A percentile compares a stretch with the other conserved stretches of the same genome.
These are phyloP conservation scores for Anguilla marmorata DNA, from an alignment of 2,797 vertebrate species.

Conservation along the genomic window DNA sequence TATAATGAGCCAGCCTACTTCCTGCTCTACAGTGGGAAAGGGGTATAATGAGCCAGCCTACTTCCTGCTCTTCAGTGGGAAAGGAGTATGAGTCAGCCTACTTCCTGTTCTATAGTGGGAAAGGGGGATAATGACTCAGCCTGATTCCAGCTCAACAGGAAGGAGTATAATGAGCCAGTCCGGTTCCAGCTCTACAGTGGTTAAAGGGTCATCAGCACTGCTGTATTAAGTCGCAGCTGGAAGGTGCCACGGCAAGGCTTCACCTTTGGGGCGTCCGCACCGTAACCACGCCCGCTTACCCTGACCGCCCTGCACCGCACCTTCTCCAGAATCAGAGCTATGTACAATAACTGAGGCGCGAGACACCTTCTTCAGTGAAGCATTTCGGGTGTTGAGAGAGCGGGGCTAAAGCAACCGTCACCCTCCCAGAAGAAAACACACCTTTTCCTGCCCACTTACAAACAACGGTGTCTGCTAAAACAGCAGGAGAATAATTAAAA, in stretches of 20 bases:
- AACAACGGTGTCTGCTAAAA: slow-evolving; percentile 56
- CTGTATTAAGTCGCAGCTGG: background rate
- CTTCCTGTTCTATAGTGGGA: too few species aligned
- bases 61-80: too few species aligned
- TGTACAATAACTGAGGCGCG: background rate
- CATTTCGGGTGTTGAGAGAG: slow-evolving; percentile 49
- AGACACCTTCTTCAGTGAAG: slow-evolving; percentile 25
- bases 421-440: slow-evolving; percentile 41
- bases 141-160: too few species aligned
- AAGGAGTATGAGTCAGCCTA: too few species aligned
- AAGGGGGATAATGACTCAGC: too few species aligned
- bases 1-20: too few species aligned
- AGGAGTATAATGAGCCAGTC: background rate
- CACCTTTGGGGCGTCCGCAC: background rate
- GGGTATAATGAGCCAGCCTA: too few species aligned
- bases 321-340: background rate
- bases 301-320: background rate
- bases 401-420: background rate
- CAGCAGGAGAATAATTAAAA: slow-evolving; percentile 37
- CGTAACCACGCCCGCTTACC: background rate
- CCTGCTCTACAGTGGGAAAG: too few species aligned
- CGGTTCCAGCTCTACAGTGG: background rate
- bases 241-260: background rate
- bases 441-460: slow-evolving; percentile 66
- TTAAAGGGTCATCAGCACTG: background rate